A percentile compares a stretch with the other conserved stretches of the same genome.
Evolutionary conservation across 2,113 vertebrate genomes (phyloP).

Genomic region (Tringa solitaria): DNA sequence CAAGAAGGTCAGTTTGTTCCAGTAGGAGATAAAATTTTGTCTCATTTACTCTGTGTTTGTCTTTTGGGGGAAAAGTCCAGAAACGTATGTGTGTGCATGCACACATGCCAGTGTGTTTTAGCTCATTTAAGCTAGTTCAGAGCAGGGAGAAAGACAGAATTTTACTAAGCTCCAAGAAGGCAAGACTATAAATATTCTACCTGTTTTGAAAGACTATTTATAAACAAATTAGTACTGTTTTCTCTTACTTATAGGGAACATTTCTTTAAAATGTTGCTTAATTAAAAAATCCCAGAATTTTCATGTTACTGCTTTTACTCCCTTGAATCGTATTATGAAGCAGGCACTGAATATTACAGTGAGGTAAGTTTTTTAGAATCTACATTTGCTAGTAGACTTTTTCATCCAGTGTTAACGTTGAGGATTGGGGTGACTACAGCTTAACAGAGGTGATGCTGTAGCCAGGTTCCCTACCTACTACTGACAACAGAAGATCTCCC

Average conservation of each 20-base stretch:
- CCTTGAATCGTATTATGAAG: rapidly evolving
- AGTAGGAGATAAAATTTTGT: background rate
- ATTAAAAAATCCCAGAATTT: background rate
- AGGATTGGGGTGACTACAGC: background rate
- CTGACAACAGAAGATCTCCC: background rate
- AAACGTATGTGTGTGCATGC: background rate
- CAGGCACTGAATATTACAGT: background rate
- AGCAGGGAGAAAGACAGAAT: background rate
- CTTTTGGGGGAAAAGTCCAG: background rate
- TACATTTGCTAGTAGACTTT: background rate
- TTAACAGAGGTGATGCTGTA: background rate
- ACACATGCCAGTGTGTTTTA: background rate
- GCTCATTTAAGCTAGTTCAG: background rate
- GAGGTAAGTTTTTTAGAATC: background rate
- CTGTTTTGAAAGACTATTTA: background rate
- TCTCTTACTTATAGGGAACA: background rate
- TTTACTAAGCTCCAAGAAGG: background rate
- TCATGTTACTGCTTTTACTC: background rate
- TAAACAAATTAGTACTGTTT: background rate
- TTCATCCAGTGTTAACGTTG: background rate
- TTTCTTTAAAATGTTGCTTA: background rate
- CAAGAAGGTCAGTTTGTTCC: background rate
- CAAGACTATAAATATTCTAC: background rate
- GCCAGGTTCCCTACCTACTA: background rate
- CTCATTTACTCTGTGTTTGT: background rate